Evolutionary conservation across 2,888 invertebrate genomes (phyloP).

Genomic region (Micoletzkya japonica): DNA sequence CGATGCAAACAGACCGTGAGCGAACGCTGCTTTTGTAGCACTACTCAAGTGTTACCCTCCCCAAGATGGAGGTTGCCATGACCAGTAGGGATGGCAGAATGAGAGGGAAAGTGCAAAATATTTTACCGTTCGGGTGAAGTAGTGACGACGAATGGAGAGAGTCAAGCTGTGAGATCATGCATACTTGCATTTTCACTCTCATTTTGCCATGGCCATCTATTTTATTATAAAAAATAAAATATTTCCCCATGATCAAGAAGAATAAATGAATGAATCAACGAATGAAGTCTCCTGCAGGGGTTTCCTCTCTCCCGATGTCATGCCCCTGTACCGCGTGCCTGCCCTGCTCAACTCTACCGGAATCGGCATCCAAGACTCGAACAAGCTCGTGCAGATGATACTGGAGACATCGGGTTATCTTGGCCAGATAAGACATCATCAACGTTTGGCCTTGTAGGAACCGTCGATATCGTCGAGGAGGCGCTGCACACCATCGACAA

Average conservation of each 20-base stretch:
- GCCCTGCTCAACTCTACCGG: background rate
- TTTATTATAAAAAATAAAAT: background rate
- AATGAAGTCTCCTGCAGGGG: background rate
- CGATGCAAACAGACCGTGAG: background rate
- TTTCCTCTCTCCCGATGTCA: background rate
- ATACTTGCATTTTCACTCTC: too few relatives aligned
- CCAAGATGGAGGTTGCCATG: too few relatives aligned
- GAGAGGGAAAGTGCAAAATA: too few relatives aligned
- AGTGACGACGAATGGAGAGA: too few relatives aligned
- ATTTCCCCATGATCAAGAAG: too few relatives aligned
- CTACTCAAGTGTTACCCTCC: too few relatives aligned
- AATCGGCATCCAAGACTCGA: background rate
- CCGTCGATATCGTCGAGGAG: slow-evolving; percentile 47
- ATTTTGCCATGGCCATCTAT: too few relatives aligned
- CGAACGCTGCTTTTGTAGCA: background rate
- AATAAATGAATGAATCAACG: background rate
- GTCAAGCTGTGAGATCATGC: too few relatives aligned
- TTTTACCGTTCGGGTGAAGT: too few relatives aligned
- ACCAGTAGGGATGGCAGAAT: too few relatives aligned
- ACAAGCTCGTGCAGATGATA: background rate
- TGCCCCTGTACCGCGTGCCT: background rate
- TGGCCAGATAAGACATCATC: background rate
- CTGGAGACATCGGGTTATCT: background rate
- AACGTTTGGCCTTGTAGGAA: too few relatives aligned
- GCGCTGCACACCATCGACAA: slow-evolving; percentile 41